Percentiles rank a stretch among this genome's conserved stretches.
Evolutionary conservation across 1,140 invertebrate genomes (phyloP).

Genomic region (Drosophila subpulchrella): DNA sequence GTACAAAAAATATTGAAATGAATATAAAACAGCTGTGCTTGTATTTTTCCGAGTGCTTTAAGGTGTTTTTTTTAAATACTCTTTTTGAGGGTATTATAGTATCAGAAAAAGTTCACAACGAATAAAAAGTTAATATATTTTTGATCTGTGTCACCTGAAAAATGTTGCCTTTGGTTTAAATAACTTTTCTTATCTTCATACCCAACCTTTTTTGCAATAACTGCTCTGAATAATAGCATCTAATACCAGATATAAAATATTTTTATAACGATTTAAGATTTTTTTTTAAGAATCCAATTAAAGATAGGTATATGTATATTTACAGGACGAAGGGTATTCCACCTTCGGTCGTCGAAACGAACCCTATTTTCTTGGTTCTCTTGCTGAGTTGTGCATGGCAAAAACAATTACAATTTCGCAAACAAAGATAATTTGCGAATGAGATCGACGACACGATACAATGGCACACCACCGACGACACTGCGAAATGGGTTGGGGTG

Average conservation of each 20-base stretch:
- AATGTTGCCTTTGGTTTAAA: background rate
- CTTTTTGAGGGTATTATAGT: background rate
- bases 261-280: no score
- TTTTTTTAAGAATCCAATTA: no score
- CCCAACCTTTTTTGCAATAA: no score
- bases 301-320: no score
- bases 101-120: background rate
- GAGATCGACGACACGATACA: conserved; percentile 73
- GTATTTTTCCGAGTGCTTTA: background rate
- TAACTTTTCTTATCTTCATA: no score
- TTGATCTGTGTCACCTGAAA: no score
- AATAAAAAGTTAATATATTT: no score
- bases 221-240: no score
- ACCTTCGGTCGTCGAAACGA: background rate
- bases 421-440: conserved; percentile 80
- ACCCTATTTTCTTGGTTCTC: conserved; percentile 28
- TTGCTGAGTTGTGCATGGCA: conserved; percentile 59
- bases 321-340: background rate
- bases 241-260: no score
- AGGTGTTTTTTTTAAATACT: background rate
- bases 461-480: conserved; percentile 45
- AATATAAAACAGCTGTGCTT: background rate
- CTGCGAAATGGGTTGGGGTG: background rate
- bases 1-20: background rate
- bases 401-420: conserved; percentile 79